Conservation (phyloP, 2,113 vertebrate genomes). For the Chauna torquata region DNA sequence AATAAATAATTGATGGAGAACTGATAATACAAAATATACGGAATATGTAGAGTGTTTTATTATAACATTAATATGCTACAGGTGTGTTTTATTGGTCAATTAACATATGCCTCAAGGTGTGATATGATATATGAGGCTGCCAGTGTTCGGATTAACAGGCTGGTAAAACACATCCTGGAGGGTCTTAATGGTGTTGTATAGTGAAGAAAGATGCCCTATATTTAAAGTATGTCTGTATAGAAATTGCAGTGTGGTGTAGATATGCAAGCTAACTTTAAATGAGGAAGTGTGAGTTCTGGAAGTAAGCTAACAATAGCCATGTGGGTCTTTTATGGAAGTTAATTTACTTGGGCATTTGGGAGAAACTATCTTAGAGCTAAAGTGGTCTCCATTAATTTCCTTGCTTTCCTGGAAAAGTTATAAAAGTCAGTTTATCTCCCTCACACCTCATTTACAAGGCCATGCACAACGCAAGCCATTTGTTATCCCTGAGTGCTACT, state of each 20-base stretch:
- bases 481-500: neutral
- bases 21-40: conserved; percentile 40
- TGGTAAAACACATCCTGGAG: conserved; percentile 59
- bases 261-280: conserved; percentile 1
- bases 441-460: conserved; percentile 31
- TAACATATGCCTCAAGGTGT: conserved; percentile 20
- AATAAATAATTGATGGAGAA: conserved; percentile 61
- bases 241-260: conserved; percentile 38
- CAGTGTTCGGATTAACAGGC: neutral
- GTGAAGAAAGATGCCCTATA: neutral
- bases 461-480: neutral
- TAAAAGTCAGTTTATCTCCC: conserved; percentile 4
- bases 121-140: conserved; percentile 5
- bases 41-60: conserved; percentile 43
- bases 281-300: conserved; percentile 29
- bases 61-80: conserved; percentile 26
- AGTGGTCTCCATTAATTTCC: conserved; percentile 41
- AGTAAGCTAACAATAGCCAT: conserved; percentile 50
- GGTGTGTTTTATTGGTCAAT: conserved; percentile 63
- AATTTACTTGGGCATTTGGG: conserved; percentile 44
- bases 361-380: conserved; percentile 22
- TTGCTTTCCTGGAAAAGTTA: conserved; percentile 42
- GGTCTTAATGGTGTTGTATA: conserved; percentile 15
- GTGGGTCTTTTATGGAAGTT: conserved; percentile 2
- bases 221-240: neutral